phyloP scores from a whole-genome alignment of 2,888 invertebrate genomes.

The Agrilus mali region DNA sequence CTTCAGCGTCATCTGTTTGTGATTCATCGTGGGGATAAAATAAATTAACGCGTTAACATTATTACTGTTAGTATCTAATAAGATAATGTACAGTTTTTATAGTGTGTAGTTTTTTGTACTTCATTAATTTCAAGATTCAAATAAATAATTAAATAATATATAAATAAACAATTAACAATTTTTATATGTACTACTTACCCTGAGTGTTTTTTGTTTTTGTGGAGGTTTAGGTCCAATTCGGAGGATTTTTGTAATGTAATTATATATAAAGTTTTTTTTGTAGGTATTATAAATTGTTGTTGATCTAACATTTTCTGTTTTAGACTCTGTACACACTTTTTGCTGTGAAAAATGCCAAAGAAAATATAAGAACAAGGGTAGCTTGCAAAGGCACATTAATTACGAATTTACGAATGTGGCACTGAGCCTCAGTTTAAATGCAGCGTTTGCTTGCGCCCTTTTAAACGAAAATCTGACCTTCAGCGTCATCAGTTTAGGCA shows the following conservation, averaged over 20 bases:
- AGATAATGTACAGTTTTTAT: no score
- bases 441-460: constrained; percentile 21
- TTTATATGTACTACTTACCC: no score
- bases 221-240: not conserved
- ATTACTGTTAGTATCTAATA: no score
- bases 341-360: constrained; percentile 40
- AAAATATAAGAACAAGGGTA: constrained; percentile 38
- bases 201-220: not conserved
- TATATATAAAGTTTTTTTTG: not conserved
- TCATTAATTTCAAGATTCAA: no score
- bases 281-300: constrained; percentile 4
- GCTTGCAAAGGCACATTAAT: constrained; percentile 10
- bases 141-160: no score
- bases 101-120: no score
- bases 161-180: no score
- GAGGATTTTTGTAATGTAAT: constrained; percentile 4
- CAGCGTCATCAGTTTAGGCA: constrained; percentile 4
- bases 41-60: not conserved
- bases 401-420: constrained; percentile 13
- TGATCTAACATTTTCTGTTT: no score
- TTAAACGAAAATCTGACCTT: constrained; percentile 24
- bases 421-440: constrained; percentile 13
- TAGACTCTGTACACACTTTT: constrained; percentile 17
- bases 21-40: not conserved
- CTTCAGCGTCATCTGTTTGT: not conserved